Conservation (phyloP, 2,797 vertebrate species). For the Balearica regulorum region DNA sequence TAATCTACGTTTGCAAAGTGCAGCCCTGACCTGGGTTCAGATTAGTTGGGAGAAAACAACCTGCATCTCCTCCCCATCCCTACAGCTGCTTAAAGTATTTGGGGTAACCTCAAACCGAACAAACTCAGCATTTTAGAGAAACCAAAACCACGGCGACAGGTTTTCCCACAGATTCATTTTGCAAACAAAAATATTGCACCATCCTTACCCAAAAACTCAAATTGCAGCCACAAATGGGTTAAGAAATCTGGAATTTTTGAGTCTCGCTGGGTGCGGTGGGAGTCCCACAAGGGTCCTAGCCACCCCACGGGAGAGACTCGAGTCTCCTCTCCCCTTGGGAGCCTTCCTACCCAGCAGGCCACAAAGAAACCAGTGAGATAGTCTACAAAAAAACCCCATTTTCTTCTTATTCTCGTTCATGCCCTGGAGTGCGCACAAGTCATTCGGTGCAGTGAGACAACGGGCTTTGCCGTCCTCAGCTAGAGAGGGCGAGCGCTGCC, state of each 20-base stretch:
- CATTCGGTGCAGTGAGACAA: fast-evolving
- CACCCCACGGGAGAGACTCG: fast-evolving
- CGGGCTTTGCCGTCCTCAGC: fast-evolving
- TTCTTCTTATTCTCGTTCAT: not conserved
- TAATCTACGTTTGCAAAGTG: fast-evolving
- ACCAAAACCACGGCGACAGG: not conserved
- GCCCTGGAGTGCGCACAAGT: not conserved
- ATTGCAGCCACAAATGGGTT: fast-evolving
- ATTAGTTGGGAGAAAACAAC: not conserved
- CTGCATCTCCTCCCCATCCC: not conserved
- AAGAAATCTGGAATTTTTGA: not conserved
- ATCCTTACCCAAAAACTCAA: not conserved
- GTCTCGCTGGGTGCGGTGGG: fast-evolving
- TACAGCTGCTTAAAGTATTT: not conserved
- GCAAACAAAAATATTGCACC: fast-evolving
- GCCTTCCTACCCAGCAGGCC: not conserved
- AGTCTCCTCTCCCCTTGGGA: not conserved
- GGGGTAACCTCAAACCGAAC: fast-evolving
- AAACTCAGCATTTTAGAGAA: not conserved
- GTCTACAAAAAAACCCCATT: not conserved
- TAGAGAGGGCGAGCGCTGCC: fast-evolving
- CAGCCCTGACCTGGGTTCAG: not conserved
- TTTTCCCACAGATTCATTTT: not conserved
- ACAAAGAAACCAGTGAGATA: not conserved
- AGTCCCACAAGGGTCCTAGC: not conserved